These are phyloP conservation scores for Resseliella maxima DNA, from an alignment of 2,888 invertebrate genomes.

Conservation along the genomic window DNA sequence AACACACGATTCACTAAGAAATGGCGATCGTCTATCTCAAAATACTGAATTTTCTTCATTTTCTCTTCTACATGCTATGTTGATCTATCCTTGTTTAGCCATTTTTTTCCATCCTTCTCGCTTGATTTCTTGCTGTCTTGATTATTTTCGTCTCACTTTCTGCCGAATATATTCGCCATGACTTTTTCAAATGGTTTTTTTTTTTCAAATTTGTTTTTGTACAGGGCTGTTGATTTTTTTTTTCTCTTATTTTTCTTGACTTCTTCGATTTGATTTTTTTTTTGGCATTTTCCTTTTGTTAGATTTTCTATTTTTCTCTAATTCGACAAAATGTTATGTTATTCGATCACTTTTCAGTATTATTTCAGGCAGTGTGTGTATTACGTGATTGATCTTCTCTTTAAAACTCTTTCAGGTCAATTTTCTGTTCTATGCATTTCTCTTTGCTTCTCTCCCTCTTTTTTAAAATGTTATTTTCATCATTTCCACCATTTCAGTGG, in stretches of 20 bases:
- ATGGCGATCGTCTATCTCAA: not conserved
- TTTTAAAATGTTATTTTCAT: not conserved
- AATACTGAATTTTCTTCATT: too few relatives aligned
- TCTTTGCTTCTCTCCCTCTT: not conserved
- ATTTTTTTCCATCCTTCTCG: not conserved
- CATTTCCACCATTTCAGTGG: not conserved
- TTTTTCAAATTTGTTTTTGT: not conserved
- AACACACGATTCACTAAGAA: not conserved
- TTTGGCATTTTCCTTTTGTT: not conserved
- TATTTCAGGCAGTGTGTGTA: not conserved
- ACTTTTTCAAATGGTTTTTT: not conserved
- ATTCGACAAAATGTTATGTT: not conserved
- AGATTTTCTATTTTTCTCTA: not conserved
- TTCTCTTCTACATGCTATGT: too few relatives aligned
- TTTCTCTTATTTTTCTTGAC: not conserved
- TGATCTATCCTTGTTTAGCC: not conserved
- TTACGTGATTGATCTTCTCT: not conserved
- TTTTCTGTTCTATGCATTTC: not conserved
- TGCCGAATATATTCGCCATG: not conserved
- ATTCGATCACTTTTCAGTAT: slow-evolving; percentile 14
- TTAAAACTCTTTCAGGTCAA: not conserved
- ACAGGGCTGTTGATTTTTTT: not conserved
- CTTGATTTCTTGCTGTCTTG: not conserved
- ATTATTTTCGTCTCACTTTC: slow-evolving; percentile 5
- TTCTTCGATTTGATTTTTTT: not conserved